Evolutionary conservation across 1,140 invertebrate genomes (phyloP), one percentile per base, ranked within the genome.

Genomic region (Drosophila prosaltans): DNA sequence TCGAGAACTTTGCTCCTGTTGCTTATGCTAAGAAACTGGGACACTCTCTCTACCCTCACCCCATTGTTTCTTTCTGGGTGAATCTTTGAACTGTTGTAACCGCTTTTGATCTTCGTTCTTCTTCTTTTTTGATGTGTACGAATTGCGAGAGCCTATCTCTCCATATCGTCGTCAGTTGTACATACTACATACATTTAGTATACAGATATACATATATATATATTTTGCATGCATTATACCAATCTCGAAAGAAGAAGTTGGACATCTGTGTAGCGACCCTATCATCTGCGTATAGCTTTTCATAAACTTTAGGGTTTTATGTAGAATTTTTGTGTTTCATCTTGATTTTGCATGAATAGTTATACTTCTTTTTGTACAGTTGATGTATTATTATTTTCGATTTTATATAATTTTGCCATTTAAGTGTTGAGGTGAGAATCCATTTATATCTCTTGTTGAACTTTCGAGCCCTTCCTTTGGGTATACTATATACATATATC

Each of bases 21-120:
- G 45, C 45, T 51, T 51, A 26, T 26, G 45, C 21, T 51, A 51
- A 51, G 45, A 51, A 51, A 26, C 45, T 51, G 45, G 45, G 21
- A 51, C 45, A 7, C 45, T 51, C 45, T 24, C 45, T 24, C 7
- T 8, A 9, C 45, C 45, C 45, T 51, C 45, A 51, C 45, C 21
- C 45, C 24, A 26, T 24, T 51, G 45, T 26, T 51, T 51, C 21
- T 10, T 26, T 51, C 4, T 24, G 45, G 2, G 21, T 3, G 45
- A 7, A 26, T 10, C 21, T 10, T 6, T 10, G 45, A 26, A 26
- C 16, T 9, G 45, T 9, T 1, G 24, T 16, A 16, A 16, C 7
- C 16, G 43, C 43, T 45, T 45, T 24, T 21, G n/a, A 21, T 10
- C 43, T 24, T 21, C 45, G 8, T 26, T 10, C 9, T 51, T 16